Percentiles rank a stretch among this genome's conserved stretches.
phyloP scores from a whole-genome alignment of 2,113 vertebrate genomes.

The Petrocephalus microphthalmus region DNA sequence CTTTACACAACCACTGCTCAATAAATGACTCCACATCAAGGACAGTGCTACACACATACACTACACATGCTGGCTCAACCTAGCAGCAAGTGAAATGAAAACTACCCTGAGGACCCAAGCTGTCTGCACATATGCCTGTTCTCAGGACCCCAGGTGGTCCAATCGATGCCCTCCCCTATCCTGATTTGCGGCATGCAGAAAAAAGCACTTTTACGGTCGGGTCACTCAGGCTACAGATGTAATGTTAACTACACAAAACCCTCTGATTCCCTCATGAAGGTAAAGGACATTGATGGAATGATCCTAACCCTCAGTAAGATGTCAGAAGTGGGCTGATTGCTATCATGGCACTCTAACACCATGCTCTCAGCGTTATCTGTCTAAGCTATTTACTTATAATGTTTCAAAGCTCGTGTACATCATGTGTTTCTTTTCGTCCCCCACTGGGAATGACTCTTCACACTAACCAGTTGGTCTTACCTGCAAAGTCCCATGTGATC shows the following conservation, averaged over 20 bases:
- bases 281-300: too few species aligned
- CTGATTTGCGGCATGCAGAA: too few species aligned
- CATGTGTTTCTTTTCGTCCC: background rate
- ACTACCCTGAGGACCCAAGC: background rate
- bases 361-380: background rate
- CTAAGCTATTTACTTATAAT: background rate
- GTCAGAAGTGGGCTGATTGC: background rate
- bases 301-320: too few species aligned
- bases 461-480: background rate
- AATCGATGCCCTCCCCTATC: background rate
- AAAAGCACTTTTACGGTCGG: too few species aligned
- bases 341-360: background rate
- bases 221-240: too few species aligned
- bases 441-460: background rate
- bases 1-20: too few species aligned
- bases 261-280: too few species aligned
- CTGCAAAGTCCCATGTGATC: background rate
- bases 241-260: too few species aligned
- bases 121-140: background rate
- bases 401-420: background rate
- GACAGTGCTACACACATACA: too few species aligned
- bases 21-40: too few species aligned
- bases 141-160: background rate
- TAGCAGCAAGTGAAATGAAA: background rate
- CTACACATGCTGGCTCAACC: too few species aligned